Percentiles rank a stretch among this genome's conserved stretches.
Evolutionary conservation across 2,797 vertebrate species (phyloP).

Genomic region (Paguma larvata): DNA sequence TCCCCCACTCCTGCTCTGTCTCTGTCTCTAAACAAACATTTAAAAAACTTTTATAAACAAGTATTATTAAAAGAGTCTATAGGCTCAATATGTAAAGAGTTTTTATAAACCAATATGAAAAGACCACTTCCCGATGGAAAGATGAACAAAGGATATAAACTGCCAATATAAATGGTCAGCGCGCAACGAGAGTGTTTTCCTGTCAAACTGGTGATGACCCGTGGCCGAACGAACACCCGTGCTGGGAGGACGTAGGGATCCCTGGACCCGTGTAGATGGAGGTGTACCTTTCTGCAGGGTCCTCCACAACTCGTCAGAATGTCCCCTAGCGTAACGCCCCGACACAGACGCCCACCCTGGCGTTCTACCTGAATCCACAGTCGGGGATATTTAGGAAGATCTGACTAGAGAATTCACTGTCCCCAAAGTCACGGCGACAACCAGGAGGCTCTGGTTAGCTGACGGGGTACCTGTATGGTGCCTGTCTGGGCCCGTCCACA

Average conservation of each 20-base stretch:
- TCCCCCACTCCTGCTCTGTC: too few relatives aligned
- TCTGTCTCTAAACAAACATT: too few relatives aligned
- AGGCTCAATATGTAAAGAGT: background rate
- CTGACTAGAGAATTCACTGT: background rate
- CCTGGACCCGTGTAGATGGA: background rate
- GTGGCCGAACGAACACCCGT: background rate
- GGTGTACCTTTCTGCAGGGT: background rate
- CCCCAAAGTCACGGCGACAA: background rate
- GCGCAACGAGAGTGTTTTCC: too few relatives aligned
- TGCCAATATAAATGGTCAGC: too few relatives aligned
- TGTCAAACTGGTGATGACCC: too few relatives aligned
- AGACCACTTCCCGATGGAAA: background rate
- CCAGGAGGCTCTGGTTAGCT: too few relatives aligned
- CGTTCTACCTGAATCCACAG: background rate
- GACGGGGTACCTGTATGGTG: background rate
- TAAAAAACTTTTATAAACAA: background rate
- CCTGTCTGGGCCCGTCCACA: background rate
- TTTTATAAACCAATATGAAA: background rate
- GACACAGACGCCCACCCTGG: background rate
- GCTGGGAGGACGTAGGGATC: background rate
- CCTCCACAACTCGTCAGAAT: rapidly evolving
- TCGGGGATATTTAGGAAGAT: background rate
- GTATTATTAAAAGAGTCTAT: background rate
- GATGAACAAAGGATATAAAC: background rate
- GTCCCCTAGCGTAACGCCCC: background rate